Conservation (phyloP, 2,888 invertebrate species). For the Macrosiphum euphorbiae region DNA sequence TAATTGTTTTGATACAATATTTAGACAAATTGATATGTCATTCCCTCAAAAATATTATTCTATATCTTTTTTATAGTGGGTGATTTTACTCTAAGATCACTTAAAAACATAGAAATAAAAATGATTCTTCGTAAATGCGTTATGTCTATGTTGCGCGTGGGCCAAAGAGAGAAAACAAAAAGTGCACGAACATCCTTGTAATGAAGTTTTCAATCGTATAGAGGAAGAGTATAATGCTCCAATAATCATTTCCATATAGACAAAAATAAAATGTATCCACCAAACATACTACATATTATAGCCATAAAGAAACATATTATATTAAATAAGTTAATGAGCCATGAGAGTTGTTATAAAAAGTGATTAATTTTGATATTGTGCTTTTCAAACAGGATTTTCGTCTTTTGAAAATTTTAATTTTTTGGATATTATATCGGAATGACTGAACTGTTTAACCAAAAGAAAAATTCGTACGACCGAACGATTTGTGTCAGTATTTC, state of each 20-base stretch:
- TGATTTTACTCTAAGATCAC: too few species aligned
- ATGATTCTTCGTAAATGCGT: too few species aligned
- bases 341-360: not conserved
- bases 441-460: not conserved
- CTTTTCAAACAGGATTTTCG: not conserved
- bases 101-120: too few species aligned
- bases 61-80: too few species aligned
- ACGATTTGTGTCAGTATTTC: not conserved
- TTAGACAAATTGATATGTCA: too few species aligned
- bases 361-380: not conserved
- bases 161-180: too few species aligned
- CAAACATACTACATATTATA: too few species aligned
- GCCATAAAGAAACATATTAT: not conserved
- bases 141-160: too few species aligned
- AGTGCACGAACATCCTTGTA: too few species aligned
- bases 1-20: too few species aligned
- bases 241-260: not conserved
- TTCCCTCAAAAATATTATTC: too few species aligned
- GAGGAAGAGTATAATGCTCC: not conserved
- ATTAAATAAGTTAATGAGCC: not conserved
- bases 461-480: not conserved
- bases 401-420: not conserved
- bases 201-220: not conserved
- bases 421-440: not conserved
- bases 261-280: not conserved